phyloP scores from a whole-genome alignment of 1,140 invertebrate genomes.

The Drosophila triauraria region DNA sequence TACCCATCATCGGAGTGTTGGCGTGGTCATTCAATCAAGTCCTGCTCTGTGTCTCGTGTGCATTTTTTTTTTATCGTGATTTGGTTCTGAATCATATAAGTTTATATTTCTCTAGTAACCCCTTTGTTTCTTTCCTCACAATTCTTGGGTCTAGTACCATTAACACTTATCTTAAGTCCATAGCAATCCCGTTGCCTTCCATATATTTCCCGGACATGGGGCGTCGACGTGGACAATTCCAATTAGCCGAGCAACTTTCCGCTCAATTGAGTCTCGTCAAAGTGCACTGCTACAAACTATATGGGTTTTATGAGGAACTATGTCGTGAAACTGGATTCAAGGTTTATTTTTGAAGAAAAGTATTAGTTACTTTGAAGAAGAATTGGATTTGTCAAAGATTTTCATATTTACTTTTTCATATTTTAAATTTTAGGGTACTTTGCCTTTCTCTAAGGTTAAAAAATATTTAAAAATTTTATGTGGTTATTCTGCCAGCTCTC shows the following conservation, averaged over 20 bases:
- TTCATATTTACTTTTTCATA: no score
- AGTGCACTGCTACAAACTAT: conserved; percentile 17
- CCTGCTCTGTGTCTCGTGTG: background rate
- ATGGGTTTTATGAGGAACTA: background rate
- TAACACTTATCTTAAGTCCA: conserved; percentile 9
- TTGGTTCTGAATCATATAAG: background rate
- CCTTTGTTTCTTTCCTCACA: background rate
- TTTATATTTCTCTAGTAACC: background rate
- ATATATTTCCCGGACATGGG: conserved; percentile 7
- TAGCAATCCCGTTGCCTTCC: background rate
- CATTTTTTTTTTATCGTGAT: background rate
- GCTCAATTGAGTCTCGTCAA: conserved; percentile 27
- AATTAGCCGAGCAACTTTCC: conserved; percentile 35
- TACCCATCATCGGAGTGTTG: background rate
- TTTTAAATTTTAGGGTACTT: no score
- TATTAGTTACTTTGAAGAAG: no score
- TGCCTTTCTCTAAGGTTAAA: no score
- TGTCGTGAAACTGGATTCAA: background rate
- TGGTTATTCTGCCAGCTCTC: no score
- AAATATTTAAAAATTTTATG: no score
- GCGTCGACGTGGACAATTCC: conserved; percentile 29
- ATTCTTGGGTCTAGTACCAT: background rate
- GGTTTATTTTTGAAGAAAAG: background rate
- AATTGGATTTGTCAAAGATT: no score
- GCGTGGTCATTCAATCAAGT: conserved; percentile 12